These are phyloP conservation scores for Drosophila sp. DNA, from an alignment of 1,140 invertebrate genomes.

Conservation along the genomic window DNA sequence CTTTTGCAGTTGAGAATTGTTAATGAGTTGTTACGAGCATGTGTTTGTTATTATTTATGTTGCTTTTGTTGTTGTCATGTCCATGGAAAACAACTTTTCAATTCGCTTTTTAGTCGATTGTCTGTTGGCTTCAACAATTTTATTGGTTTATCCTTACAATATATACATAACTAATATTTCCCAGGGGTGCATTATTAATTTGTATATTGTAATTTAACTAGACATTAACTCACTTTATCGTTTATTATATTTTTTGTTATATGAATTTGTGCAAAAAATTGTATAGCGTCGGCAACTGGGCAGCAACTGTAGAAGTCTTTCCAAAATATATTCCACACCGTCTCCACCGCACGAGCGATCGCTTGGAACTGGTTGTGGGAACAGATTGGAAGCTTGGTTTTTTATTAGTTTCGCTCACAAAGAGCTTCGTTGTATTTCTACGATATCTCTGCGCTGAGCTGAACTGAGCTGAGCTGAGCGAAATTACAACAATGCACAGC, in stretches of 20 bases:
- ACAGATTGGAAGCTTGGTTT: slow-evolving; percentile 73
- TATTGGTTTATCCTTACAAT: slow-evolving; percentile 18
- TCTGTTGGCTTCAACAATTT: not conserved
- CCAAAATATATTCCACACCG: slow-evolving; percentile 30
- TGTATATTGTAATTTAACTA: slow-evolving; percentile 1
- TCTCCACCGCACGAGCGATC: slow-evolving; percentile 61
- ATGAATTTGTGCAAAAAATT: slow-evolving; percentile 17
- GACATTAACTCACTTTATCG: slow-evolving; percentile 39
- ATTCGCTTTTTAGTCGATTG: slow-evolving; percentile 35
- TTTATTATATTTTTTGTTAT: slow-evolving; percentile 23
- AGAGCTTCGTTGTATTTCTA: slow-evolving; percentile 68
- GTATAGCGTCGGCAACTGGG: slow-evolving; percentile 1
- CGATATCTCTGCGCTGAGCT: slow-evolving; percentile 27
- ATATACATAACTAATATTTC: not conserved
- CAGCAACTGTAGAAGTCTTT: slow-evolving; percentile 10
- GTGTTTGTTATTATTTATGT: slow-evolving; percentile 32
- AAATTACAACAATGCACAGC: slow-evolving; percentile 60
- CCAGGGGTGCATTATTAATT: slow-evolving; percentile 1
- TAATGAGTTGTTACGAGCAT: slow-evolving; percentile 60
- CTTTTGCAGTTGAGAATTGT: slow-evolving; percentile 65
- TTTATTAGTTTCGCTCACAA: slow-evolving; percentile 82
- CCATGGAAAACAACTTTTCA: slow-evolving; percentile 70
- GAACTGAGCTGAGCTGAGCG: slow-evolving; percentile 22
- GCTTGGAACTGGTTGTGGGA: slow-evolving; percentile 76
- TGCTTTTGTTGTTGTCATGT: slow-evolving; percentile 55